Conservation (phyloP, 2,888 invertebrate species). For the Netelia melanura region DNA sequence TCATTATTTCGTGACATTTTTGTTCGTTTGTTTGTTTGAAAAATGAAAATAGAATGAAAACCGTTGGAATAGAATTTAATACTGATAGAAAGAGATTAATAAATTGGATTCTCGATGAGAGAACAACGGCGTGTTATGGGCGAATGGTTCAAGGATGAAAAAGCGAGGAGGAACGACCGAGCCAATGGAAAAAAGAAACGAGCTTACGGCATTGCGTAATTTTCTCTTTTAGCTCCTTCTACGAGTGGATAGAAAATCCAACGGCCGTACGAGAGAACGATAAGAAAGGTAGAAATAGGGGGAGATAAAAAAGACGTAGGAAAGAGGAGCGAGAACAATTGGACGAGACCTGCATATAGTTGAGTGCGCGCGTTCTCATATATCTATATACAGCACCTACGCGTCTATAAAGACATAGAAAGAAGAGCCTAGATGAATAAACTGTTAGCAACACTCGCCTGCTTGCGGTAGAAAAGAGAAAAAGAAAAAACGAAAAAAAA, state of each 20-base stretch:
- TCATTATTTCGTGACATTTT: neutral
- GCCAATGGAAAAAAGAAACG: slow-evolving; percentile 1
- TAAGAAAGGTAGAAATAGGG: slow-evolving; percentile 10
- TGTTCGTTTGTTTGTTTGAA: neutral
- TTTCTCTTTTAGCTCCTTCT: slow-evolving; percentile 53
- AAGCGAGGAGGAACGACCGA: neutral
- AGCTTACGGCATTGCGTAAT: slow-evolving; percentile 49
- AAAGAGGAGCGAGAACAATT: slow-evolving; percentile 54
- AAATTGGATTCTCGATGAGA: slow-evolving; percentile 18
- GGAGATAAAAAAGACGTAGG: slow-evolving; percentile 5
- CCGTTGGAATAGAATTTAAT: neutral
- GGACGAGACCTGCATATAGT: slow-evolving; percentile 32
- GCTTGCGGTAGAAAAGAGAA: slow-evolving; percentile 28
- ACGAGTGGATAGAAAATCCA: slow-evolving; percentile 28
- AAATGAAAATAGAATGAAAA: neutral
- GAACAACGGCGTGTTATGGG: no score
- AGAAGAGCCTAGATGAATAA: slow-evolving; percentile 56
- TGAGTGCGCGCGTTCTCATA: neutral
- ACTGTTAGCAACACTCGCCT: slow-evolving; percentile 61
- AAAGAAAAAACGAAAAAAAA: neutral
- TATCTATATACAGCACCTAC: slow-evolving; percentile 10
- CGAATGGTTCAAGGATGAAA: neutral
- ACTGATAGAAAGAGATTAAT: slow-evolving; percentile 38
- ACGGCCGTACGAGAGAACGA: slow-evolving; percentile 18
- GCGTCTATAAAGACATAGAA: neutral